Evolutionary conservation across 1,140 invertebrate genomes (phyloP).

Genomic region (honey bee (Apis mellifera)): DNA sequence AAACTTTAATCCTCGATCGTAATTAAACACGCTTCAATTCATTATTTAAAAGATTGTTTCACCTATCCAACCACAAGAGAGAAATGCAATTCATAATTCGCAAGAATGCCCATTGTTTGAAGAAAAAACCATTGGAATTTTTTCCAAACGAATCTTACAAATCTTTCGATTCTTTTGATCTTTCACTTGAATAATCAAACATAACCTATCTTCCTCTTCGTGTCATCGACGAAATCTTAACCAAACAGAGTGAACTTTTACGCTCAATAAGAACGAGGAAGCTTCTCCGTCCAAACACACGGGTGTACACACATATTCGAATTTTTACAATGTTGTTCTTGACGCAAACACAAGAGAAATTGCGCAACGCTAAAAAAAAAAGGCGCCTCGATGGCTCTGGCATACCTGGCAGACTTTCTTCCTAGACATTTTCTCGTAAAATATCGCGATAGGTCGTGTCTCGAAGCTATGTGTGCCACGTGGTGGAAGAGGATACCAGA

Average conservation of each 20-base stretch:
- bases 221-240: too few species aligned
- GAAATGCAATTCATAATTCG: too few species aligned
- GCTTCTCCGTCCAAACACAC: not conserved
- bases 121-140: too few species aligned
- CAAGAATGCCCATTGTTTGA: too few species aligned
- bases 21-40: not conserved
- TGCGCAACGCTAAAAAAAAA: conserved; percentile 16
- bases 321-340: not conserved
- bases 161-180: too few species aligned
- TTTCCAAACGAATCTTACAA: too few species aligned
- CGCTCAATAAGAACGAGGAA: not conserved
- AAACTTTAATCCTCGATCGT: too few species aligned
- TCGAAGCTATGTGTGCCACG: conserved; percentile 60
- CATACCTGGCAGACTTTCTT: conserved; percentile 43
- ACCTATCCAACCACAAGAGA: too few species aligned
- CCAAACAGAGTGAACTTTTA: not conserved
- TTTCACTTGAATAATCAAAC: too few species aligned
- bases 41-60: not conserved
- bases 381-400: not conserved
- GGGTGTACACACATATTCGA: not conserved
- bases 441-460: conserved; percentile 43
- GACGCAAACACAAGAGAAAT: conserved; percentile 20
- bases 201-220: too few species aligned
- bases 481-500: conserved; percentile 52
- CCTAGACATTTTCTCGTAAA: conserved; percentile 25